Base-by-base conservation (phyloP, 2,888 invertebrate genomes). In the Microctonus hyperodae region DNA sequence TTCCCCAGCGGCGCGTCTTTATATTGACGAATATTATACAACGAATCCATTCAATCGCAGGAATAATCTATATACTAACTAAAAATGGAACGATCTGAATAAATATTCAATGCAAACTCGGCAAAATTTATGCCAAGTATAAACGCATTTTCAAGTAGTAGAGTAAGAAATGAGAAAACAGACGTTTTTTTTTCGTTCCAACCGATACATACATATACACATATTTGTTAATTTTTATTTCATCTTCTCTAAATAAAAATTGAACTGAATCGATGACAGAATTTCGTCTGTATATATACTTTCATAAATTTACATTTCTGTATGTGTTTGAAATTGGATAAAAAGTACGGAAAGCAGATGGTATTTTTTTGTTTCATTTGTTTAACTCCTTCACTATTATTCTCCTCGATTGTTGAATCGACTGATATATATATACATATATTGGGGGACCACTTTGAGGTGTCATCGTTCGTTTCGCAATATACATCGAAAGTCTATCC, bases 41-140 rank as follows among this genome's bases (percentile, higher is more conserved):
- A 56, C 48, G 33, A 50, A 57, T 56, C 56, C 55, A 56, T 67
- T 63, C 63, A 63, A 67, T 67, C 33, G 51, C 51, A 40, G 63
- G 64, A 67, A 63, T 67, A 63, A 67, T 67, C 59, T 57, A 44
- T 44, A 44, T 44, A 44, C 6, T 35, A 62, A 63, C 62, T 62
- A 62, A 51, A 57, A 57, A 53, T 11, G 37, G 58, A 63, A 51
- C 62, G 67, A 63, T 67, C 31, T 23, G 62, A 67, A 67, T 67
- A 67, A 67, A 67, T 67, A 44, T 67, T 58, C 62, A 58, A 51
- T 50, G 62, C 62, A 63, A 58, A 67, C 62, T 67, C 67, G 37
- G 67, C 51, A 37, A 63, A 67, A 67, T 62, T 67, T 67, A 67
- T 67, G 62, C 57, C 31, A 55, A 51, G 51, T 62, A 62, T 56